Percentiles rank a stretch among this genome's conserved stretches.
These are phyloP conservation scores for Lordiphosa mommai DNA, from an alignment of 1,140 invertebrate genomes.

Conservation along the genomic window DNA sequence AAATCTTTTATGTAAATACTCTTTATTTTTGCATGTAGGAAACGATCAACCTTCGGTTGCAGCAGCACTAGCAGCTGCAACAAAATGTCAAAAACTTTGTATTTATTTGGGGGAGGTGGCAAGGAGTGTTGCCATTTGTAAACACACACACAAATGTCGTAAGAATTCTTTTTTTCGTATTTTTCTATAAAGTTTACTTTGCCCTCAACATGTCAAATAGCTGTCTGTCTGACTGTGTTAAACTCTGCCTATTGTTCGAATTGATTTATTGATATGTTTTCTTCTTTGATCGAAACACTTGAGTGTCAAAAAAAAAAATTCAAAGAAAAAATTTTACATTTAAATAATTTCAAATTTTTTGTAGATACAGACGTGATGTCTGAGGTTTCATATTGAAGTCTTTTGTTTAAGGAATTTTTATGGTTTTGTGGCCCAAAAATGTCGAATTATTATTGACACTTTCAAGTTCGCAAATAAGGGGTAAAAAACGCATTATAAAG, in stretches of 20 bases:
- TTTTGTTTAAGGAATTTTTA: constrained; percentile 44
- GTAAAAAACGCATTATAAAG: constrained; percentile 42
- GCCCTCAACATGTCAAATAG: constrained; percentile 24
- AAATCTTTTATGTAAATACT: constrained; percentile 57
- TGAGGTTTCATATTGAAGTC: background rate
- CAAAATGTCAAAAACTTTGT: constrained; percentile 49
- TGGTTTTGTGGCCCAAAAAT: constrained; percentile 49
- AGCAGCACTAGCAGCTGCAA: constrained; percentile 23
- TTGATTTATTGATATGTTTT: constrained; percentile 66
- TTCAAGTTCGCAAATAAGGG: constrained; percentile 32
- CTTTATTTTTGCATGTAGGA: constrained; percentile 24
- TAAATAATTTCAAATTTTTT: no score
- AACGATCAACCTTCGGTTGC: constrained; percentile 35
- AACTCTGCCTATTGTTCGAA: constrained; percentile 30
- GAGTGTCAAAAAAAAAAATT: constrained; percentile 6
- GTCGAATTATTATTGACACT: constrained; percentile 51
- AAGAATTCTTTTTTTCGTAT: constrained; percentile 10
- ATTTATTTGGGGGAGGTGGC: constrained; percentile 27
- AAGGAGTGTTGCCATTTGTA: constrained; percentile 46
- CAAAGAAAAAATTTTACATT: no score
- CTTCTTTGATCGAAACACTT: constrained; percentile 48
- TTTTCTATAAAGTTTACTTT: background rate
- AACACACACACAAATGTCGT: constrained; percentile 20
- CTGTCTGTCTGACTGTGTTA: constrained; percentile 38
- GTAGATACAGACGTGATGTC: background rate